These are phyloP conservation scores for Nothura maculosa DNA, from an alignment of 2,797 vertebrate genomes.

Conservation along the genomic window DNA sequence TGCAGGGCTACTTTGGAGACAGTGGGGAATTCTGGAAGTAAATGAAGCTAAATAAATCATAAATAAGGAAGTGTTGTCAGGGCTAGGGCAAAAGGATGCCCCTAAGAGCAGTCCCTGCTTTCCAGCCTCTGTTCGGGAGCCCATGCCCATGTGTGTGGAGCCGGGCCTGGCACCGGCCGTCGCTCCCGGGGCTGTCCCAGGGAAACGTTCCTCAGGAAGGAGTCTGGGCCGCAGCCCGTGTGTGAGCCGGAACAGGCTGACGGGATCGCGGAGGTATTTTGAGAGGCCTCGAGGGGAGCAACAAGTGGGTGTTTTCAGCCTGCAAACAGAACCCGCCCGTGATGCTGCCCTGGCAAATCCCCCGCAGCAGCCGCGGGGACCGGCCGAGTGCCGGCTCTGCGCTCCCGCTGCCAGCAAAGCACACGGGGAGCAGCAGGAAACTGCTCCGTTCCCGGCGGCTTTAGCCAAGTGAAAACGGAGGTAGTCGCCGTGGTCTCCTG, in stretches of 20 bases:
- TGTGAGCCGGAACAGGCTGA: not conserved
- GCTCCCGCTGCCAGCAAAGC: not conserved
- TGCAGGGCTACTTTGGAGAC: not conserved
- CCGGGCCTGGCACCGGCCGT: rapidly evolving
- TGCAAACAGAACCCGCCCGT: not conserved
- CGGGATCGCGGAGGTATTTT: not conserved
- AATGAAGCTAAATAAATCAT: not conserved
- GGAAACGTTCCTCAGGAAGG: not conserved
- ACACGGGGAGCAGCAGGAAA: not conserved
- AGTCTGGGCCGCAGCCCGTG: rapidly evolving
- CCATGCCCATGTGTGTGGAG: not conserved
- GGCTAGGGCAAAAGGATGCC: not conserved
- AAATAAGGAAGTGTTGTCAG: not conserved
- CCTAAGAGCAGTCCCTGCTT: not conserved
- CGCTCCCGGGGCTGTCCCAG: rapidly evolving
- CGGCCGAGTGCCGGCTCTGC: not conserved
- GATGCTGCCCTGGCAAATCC: not conserved
- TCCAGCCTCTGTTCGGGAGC: not conserved
- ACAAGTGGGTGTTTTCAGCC: not conserved
- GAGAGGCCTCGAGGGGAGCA: not conserved
- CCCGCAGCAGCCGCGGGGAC: rapidly evolving
- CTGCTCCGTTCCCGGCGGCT: not conserved
- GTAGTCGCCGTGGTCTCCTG: not conserved
- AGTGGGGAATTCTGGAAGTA: not conserved
- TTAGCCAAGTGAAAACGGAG: not conserved